Evolutionary conservation across 2,113 vertebrate species (phyloP), one percentile per base, ranked within the genome.

Genomic region (Acrocephalus kingi): DNA sequence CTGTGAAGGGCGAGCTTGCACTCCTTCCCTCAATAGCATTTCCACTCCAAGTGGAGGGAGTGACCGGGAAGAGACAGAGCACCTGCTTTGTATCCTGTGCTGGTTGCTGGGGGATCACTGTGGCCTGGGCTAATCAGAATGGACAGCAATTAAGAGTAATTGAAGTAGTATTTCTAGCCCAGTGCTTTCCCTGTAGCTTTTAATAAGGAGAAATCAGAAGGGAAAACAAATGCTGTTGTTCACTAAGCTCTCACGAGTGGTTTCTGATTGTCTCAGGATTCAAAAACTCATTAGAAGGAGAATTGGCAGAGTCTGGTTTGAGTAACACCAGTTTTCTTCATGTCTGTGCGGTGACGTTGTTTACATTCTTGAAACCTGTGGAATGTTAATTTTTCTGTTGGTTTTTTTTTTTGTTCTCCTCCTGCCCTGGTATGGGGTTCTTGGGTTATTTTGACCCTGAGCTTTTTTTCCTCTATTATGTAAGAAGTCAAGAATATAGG

Each of bases 281-380:
- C 86, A 89, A 15, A 83, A 95, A 59, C 94, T 78, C 92, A 69
- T 94, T 90, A 91, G 87, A 92, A 52, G 89, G 76, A 89, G 77
- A 93, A 71, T 51, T 97, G 91, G 81, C 95, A 90, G 62, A 0
- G 1, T 45, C 69, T 5, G 6, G 67, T 89, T 83, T 89, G 93
- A 95, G 90, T 82, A 94, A 94, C 89, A 91, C 73, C 77, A 58
- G 58, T 95, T 94, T 95, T 95, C 89, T 90, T 92, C 77, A 69
- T 95, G 23, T 77, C 95, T 96, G 51, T 66, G 76, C 78, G 83
- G 89, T 94, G 86, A 93, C 84, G 46, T 90, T 94, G 86, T 91
- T 96, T 90, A 84, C 94, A 93, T 97, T 97, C 91, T 95, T 96
- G 91, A 87, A 97, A 74, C 79, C 91, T 74, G 61, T 93, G 74